Evolutionary conservation across 64 coral and sea anemone species (phyloP), one percentile per base, ranked within the genome.

Genomic region (Porites lutea): DNA sequence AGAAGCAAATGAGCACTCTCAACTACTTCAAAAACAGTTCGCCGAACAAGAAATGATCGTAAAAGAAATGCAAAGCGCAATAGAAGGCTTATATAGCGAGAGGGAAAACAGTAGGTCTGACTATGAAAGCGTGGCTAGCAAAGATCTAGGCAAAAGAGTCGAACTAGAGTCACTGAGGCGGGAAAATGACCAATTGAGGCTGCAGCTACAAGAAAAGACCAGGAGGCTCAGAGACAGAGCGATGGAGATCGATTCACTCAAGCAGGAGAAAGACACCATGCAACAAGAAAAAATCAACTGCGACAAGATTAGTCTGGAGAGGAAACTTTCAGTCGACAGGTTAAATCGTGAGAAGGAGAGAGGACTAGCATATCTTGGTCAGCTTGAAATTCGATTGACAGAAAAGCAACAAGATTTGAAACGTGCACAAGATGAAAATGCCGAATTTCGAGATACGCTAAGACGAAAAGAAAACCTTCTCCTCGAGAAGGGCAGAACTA

Each of bases 341-440:
- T 43, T 96, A 46, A 89, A 55, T 23, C 55, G 74, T 72, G 95
- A 90, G 18, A 86, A 90, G 52, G 80, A 93, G 58, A 78, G 92
- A 47, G 88, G 71, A 50, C 54, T 90, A 16, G 77, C 87, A 0
- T 65, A 90, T 46, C 70, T 83, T 44, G 45, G 65, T n/a, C 79
- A 93, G 14, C 52, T 86, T 15, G 95, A 93, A n/a, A 86, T 93
- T 44, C 61, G 76, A 44, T 15, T 90, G 50, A 55, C 65, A 21
- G 95, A 86, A 52, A 79, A 89, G 8, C 79, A 82, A 52, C 55
- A 72, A 37, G 74, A 87, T 4, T 65, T 71, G 48, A 55, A 79
- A 6, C 72, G 65, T 44, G 20, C 81, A 7, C 75, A 74, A 52
- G 27, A 67, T 69, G 95, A 94, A 19, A 72, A 88, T 13, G 66